Conservation (phyloP, 2,113 vertebrate genomes). For the Drymodes brunneopygia region DNA sequence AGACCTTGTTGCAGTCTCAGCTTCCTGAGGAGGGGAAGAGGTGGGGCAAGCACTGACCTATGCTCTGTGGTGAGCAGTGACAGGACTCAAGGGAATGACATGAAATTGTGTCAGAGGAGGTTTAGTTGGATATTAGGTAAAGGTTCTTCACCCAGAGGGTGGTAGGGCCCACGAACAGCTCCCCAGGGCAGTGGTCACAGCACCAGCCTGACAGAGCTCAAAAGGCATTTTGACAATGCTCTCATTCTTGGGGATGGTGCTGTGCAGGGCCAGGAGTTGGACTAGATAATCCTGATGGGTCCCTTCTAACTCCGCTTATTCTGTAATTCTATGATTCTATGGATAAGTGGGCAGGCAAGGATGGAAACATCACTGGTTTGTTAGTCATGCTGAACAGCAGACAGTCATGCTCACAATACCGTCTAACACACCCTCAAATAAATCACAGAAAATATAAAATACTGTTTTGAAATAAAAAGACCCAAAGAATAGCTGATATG, state of each 20-base stretch:
- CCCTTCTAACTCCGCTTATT: not conserved
- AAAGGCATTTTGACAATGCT: not conserved
- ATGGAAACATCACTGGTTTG: not conserved
- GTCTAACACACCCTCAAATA: not conserved
- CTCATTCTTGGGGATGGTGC: not conserved
- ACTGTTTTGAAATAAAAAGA: not conserved
- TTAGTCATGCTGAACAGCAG: not conserved
- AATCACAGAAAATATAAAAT: not conserved
- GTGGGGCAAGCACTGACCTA: not conserved
- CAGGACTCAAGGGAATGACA: fast-evolving
- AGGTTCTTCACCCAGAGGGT: not conserved
- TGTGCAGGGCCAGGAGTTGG: not conserved
- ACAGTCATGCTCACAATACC: not conserved
- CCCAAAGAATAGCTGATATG: not conserved
- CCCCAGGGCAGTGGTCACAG: not conserved
- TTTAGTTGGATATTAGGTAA: not conserved
- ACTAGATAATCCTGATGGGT: not conserved
- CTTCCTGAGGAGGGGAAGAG: not conserved
- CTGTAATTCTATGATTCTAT: not conserved
- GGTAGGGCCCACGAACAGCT: fast-evolving
- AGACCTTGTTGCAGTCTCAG: not conserved
- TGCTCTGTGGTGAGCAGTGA: fast-evolving
- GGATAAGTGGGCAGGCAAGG: not conserved
- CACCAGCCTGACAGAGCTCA: not conserved
- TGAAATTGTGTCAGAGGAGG: not conserved